These are phyloP conservation scores for Lepidurus apus DNA, from an alignment of 1,140 invertebrate species.

Conservation along the genomic window DNA sequence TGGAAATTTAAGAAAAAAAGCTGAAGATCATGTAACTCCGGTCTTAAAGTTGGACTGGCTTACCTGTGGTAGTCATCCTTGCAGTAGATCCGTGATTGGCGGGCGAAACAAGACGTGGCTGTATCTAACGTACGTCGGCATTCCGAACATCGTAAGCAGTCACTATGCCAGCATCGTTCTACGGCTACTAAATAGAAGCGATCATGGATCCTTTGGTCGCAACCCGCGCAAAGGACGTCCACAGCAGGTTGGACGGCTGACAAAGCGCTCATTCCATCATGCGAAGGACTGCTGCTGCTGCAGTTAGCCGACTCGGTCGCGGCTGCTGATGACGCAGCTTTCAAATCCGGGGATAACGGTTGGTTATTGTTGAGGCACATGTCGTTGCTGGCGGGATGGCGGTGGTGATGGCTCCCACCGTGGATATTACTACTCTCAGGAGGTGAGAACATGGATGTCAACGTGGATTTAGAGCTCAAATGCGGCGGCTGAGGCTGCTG, in stretches of 20 bases:
- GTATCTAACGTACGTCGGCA: conserved; percentile 38
- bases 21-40: not conserved
- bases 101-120: conserved; percentile 39
- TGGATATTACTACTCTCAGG: not conserved
- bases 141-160: conserved; percentile 38
- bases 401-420: not conserved
- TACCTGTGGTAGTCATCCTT: conserved; percentile 40
- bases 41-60: not conserved
- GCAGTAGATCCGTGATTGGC: conserved; percentile 38
- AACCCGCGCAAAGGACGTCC: conserved; percentile 68
- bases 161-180: conserved; percentile 57
- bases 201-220: conserved; percentile 73
- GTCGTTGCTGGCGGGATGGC: conserved; percentile 6
- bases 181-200: conserved; percentile 81
- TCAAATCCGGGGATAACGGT: conserved; percentile 16
- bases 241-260: conserved; percentile 16
- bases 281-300: conserved; percentile 1
- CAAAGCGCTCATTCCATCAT: not conserved
- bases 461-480: not conserved
- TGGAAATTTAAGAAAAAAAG: no score
- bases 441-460: not conserved
- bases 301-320: conserved; percentile 22
- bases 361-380: conserved; percentile 2
- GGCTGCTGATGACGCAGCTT: not conserved
- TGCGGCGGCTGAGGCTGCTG: not conserved